Base-by-base conservation (phyloP, 2,888 invertebrate genomes). In the Drosophila buzzatii region DNA sequence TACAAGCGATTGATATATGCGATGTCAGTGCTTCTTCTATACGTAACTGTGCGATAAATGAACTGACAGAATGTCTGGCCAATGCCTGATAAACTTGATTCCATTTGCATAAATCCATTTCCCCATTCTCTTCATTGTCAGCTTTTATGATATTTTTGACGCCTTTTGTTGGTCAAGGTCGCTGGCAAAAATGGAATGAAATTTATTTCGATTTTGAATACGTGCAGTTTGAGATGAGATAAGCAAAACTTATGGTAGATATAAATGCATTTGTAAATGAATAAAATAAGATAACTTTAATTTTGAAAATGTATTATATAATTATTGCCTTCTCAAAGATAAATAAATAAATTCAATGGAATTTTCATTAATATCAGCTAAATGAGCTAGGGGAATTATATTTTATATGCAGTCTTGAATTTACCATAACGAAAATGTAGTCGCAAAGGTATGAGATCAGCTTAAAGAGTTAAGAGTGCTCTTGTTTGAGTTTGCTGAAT, bases 1-100 rank as follows among this genome's bases (percentile, higher is more conserved):
- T 89, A 69, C 84, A 71, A 75, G 56, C 84, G 84, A 84, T 84
- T 84, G 89, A 89, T 86, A 89, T 86, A 84, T 74, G 86, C 76
- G 76, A 72, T 81, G 75, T 72, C 62, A 69, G 79, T 59, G 39
- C 23, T 61, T 63, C 23, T 61, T 59, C 55, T 51, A 47, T 65
- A 62, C 44, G 49, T 65, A 45, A 37, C 56, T 56, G 65, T 42
- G 67, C 68, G 68, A 76, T 76, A 81, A 72, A 86, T 84, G 65
- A 78, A 85, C 89, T 73, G 73, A 68, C 82, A 56, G 58, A 41
- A 56, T 56, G 58, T 47, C 68, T 71, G 70, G 70, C 41, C 81
- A 75, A 81, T 69, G 65, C 70, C 51, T 63, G 61, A 73, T 64
- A 62, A 71, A 75, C 65, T 89, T 49, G 60, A 44, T 52, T 20